Base-by-base conservation (phyloP, 2,113 vertebrate genomes). In the Poeciliopsis retropinna region DNA sequence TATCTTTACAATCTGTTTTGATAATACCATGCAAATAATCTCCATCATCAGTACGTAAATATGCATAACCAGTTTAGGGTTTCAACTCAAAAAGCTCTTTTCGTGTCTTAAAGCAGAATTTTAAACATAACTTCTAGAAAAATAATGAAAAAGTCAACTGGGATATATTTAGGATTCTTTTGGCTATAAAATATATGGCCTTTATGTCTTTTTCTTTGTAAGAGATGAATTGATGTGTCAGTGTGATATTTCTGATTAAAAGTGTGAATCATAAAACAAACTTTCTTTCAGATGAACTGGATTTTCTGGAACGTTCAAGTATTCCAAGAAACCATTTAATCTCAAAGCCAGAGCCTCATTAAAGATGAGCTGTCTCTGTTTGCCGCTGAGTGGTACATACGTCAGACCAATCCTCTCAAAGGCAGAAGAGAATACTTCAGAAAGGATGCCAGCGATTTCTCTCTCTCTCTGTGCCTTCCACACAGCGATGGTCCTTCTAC, bases 401-500 rank as follows among this genome's bases (percentile, higher is more conserved):
- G 54, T 25, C 19, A 63, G 39, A 31, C 25, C 13, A 68, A 44
- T 13, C 22, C 64, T 34, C 29, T 65, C n/a, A 80, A 60, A 54
- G 1, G 12, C 69, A 68, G 65, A 30, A 44, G 65, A 22, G 19
- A n/a, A 7, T 47, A 63, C 34, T 67, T 76, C 15, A 22, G 29
- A 63, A 70, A 70, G 13, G 44, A 72, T 60, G 41, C 28, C 39
- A 19, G 25, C 11, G 4, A 51, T 78, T n/a, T 70, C 1, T 25
- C 5, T 70, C 14, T 37, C 44, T 19, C 17, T 39, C 17, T 47
- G 15, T 7, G n/a, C 44, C 7, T 19, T 10, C 17, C 28, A 73
- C 69, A 83, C 66, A 65, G 28, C 62, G n/a, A 41, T 44, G 65
- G 67, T 73, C 34, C n/a, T 64, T 76, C 64, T 32, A 34, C 54